Base-by-base conservation (phyloP, 2,888 invertebrate species). In the Halocaridina rubra region DNA sequence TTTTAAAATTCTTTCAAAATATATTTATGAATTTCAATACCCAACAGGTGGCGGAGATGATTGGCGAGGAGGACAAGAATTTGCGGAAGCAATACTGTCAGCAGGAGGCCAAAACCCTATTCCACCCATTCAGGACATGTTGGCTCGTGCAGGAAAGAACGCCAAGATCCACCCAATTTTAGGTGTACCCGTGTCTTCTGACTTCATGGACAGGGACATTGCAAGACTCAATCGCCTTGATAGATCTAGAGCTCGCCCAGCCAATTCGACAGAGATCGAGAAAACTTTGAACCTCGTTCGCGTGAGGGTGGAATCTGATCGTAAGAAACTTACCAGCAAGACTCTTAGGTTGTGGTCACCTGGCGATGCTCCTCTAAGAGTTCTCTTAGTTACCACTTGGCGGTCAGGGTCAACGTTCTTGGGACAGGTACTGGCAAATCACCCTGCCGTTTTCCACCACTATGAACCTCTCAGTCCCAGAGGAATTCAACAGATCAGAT, bases 241-340 rank as follows among this genome's bases (percentile, higher is more conserved):
- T 24, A 72, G 59, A 10, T 4, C 19, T 24, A 13, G 30, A 32
- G 32, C 27, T 19, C 71, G 80, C 10, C 67, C 75, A 8, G 88
- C 86, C 13, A 86, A 81, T 61, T 79, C 72, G 16, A 80, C 84
- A 1, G 84, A 86, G 27, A 53, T 85, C 22, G 64, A 46, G 2
- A 61, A 53, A 22, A 76, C 86, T 8, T 67, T 88, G 27, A 59
- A 33, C 10, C 64, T 59, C 24, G 86, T 88, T 16, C 22, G 71
- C 22, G 59, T 46, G 8, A 76, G 30, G 30, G 80, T 85, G 19
- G 80, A 82, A 32, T 64, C 75, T 4, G 88, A 95, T 94, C 90
- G 94, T 94, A 90, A 95, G 94, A 69, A 95, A 89, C 90, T 95
- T 94, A 81, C 94, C 94, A 89, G 94, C 94, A 87, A 95, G 91